Evolutionary conservation across 2,888 invertebrate genomes (phyloP), one percentile per base, ranked within the genome.

Genomic region (Drosophila pegasa): DNA sequence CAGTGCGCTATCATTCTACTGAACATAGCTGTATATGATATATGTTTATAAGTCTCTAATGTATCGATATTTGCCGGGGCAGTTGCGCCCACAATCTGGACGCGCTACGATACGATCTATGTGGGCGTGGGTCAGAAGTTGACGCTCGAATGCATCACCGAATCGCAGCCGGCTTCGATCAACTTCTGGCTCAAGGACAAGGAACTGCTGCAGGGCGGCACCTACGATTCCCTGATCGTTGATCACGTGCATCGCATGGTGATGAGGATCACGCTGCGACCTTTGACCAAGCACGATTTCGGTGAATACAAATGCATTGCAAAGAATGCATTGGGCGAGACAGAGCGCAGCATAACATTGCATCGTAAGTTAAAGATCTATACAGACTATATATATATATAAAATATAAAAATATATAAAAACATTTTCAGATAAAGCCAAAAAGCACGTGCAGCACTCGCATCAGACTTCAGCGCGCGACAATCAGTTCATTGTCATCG

Each of bases 281-380:
- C 95, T 57, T 94, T 95, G 50, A 94, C 94, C 31, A 93, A 93
- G 54, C 92, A 93, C 10, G 96, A 96, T 92, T 96, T 95, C 89
- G 96, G 96, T 25, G 94, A 95, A 52, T 96, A 96, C 92, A 95
- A 95, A 92, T 97, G 97, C 92, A 94, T 96, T 71, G 95, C 96
- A 27, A 96, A 96, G 93, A 97, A 97, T 92, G 94, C 95, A 2
- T 92, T 96, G 22, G 96, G 96, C 9, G 96, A 96, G 88, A 90
- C 91, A 10, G 90, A 92, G 65, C 90, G 90, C 52, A 87, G 78
- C 22, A 92, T 92, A 18, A 81, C 77, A 47, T 60, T 91, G 25
- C 86, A 88, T 70, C 89, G 91, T 91, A 73, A 85, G 91, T 85
- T 1, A 0, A 10, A 2, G 31, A n/a, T n/a, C n/a, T n/a, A n/a